Evolutionary conservation across 1,140 invertebrate genomes (phyloP), one percentile per base, ranked within the genome.

Genomic region (Campoletis sonorensis): DNA sequence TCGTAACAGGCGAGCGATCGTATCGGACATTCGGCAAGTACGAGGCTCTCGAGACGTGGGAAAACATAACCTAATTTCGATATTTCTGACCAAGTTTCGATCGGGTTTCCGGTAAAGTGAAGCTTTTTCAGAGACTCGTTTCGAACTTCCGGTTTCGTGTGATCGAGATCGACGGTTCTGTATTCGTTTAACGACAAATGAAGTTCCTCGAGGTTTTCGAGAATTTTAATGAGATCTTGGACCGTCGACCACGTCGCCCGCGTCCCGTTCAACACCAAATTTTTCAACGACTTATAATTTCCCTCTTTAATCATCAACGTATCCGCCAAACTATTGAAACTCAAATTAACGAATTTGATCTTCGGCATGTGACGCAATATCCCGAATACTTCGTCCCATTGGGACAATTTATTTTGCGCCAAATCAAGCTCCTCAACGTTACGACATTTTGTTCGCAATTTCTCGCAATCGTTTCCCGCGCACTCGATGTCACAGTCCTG

Each of bases 121-220:
- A 98, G 90, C 84, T 95, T 96, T 88, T 95, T 96, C 16, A 97
- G 86, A n/a, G 94, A 93, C 10, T 91, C 86, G 84, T 96, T 95
- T 27, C 90, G 90, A 51, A 93, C 92, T 54, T 89, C 88, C 10
- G 88, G 87, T 71, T 91, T 89, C 73, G 91, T 88, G 82, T 91
- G 87, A 79, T 91, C 91, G 0, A 95, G 81, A n/a, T 95, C 93
- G 1, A 98, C 95, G 80, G 94, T 93, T 18, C 93, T 93, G 89
- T 97, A 98, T 85, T 97, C 95, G 89, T 97, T 97, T 16, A 98
- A 93, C 84, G 97, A 98, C 81, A 98, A 90, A 90, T 98, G 97
- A 33, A 99, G 92, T 91, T 99, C 98, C 93, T 97, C 96, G 18
- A 98, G 91, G 88, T 95, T 95, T 85, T 93, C 96, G 80, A 96